A percentile compares a stretch with the other conserved stretches of the same genome.
Evolutionary conservation across 2,888 invertebrate species (phyloP).

Genomic region (Polydrusus pterygomalis): DNA sequence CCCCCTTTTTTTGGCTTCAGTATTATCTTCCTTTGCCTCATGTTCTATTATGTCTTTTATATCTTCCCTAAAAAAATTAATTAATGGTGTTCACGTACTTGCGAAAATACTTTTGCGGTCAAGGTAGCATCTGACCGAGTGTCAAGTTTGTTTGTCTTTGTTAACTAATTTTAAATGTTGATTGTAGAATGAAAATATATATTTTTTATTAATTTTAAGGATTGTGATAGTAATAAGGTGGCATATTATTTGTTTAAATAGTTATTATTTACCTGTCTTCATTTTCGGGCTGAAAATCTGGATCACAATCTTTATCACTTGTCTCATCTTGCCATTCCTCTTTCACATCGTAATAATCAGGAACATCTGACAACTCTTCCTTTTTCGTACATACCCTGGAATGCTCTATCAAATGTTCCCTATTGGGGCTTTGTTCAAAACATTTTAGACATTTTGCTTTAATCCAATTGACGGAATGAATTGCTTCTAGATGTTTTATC

Average conservation of each 20-base stretch:
- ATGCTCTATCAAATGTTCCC: constrained; percentile 33
- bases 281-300: constrained; percentile 34
- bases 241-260: not conserved
- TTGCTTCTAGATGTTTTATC: constrained; percentile 18
- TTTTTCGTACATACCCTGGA: constrained; percentile 20
- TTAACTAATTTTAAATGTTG: no score
- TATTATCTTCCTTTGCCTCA: constrained; percentile 5
- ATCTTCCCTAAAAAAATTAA: constrained; percentile 18
- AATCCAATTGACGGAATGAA: constrained; percentile 37
- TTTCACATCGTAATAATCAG: constrained; percentile 4
- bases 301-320: constrained; percentile 21
- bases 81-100: no score
- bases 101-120: no score
- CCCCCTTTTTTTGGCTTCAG: constrained; percentile 13
- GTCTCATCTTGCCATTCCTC: constrained; percentile 7
- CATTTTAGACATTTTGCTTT: constrained; percentile 41
- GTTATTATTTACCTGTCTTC: not conserved
- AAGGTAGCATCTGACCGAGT: no score
- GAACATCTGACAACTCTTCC: constrained; percentile 4
- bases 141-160: no score
- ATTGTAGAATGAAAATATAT: no score
- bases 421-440: constrained; percentile 5
- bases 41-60: not conserved
- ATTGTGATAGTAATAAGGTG: not conserved
- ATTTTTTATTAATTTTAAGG: no score